Evolutionary conservation across 2,888 invertebrate species (phyloP).

Genomic region (Pogonocherus hispidulus): DNA sequence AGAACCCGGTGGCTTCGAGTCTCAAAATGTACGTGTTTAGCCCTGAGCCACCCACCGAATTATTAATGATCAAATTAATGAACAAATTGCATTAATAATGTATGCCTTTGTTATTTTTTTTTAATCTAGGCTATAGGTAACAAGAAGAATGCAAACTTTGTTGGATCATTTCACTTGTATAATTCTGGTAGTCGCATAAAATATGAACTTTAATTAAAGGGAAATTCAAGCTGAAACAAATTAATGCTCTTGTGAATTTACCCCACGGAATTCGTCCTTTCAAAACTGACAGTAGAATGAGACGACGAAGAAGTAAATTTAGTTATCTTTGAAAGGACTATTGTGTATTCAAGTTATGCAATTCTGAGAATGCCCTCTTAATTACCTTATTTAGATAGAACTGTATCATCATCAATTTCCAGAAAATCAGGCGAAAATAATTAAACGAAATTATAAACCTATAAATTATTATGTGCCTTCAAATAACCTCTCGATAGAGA

Average conservation of each 20-base stretch:
- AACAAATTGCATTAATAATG: too few relatives aligned
- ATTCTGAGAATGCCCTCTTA: not conserved
- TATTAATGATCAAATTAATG: too few relatives aligned
- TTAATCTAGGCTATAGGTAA: too few relatives aligned
- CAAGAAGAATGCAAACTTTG: too few relatives aligned
- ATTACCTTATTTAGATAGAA: constrained; percentile 6
- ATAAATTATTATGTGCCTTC: too few relatives aligned
- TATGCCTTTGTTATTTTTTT: too few relatives aligned
- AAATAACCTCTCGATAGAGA: not conserved
- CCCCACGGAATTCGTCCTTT: not conserved
- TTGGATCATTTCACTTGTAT: too few relatives aligned
- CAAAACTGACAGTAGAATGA: not conserved
- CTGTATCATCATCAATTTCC: not conserved
- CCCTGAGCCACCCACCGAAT: too few relatives aligned
- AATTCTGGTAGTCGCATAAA: not conserved
- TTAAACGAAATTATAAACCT: constrained; percentile 1
- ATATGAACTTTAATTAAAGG: not conserved
- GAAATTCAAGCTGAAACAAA: not conserved
- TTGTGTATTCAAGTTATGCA: not conserved
- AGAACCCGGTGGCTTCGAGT: too few relatives aligned
- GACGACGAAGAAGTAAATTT: not conserved
- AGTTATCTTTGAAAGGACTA: not conserved
- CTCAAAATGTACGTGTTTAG: too few relatives aligned
- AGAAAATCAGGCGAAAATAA: not conserved
- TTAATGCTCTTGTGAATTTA: not conserved